phyloP scores from a whole-genome alignment of 2,113 vertebrate species.

The Rhinoptilus africanus region DNA sequence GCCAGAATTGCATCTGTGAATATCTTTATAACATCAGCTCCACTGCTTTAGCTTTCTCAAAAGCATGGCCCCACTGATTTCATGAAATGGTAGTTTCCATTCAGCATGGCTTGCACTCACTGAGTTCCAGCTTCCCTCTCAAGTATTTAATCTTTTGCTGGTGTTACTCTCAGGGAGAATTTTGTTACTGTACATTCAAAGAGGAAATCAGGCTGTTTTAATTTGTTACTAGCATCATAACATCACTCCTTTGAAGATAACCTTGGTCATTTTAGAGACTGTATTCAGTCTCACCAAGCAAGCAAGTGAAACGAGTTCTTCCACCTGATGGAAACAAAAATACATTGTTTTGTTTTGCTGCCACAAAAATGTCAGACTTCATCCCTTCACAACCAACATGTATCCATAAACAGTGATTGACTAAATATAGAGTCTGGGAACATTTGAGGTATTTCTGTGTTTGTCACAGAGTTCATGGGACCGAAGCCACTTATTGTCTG shows the following conservation, averaged over 20 bases:
- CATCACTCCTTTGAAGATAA: not conserved
- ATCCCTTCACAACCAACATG: not conserved
- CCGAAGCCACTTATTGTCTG: not conserved
- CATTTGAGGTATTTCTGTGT: not conserved
- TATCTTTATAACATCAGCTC: not conserved
- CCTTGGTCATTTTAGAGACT: not conserved
- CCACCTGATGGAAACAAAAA: not conserved
- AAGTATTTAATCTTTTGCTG: not conserved
- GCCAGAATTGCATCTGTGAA: not conserved
- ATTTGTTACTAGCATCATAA: not conserved
- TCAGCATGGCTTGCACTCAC: not conserved
- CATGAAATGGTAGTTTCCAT: not conserved
- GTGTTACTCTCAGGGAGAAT: not conserved
- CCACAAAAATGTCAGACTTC: not conserved
- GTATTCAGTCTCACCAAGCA: not conserved
- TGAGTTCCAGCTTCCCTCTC: not conserved
- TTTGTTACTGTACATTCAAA: not conserved
- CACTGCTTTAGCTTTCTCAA: not conserved
- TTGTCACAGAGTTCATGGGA: not conserved
- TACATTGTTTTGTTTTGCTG: not conserved
- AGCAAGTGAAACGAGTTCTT: not conserved
- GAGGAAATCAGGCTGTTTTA: not conserved
- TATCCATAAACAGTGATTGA: not conserved
- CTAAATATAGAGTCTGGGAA: not conserved
- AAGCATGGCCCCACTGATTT: not conserved